phyloP scores from a whole-genome alignment of 2,113 vertebrate genomes.

The Cinclus cinclus region DNA sequence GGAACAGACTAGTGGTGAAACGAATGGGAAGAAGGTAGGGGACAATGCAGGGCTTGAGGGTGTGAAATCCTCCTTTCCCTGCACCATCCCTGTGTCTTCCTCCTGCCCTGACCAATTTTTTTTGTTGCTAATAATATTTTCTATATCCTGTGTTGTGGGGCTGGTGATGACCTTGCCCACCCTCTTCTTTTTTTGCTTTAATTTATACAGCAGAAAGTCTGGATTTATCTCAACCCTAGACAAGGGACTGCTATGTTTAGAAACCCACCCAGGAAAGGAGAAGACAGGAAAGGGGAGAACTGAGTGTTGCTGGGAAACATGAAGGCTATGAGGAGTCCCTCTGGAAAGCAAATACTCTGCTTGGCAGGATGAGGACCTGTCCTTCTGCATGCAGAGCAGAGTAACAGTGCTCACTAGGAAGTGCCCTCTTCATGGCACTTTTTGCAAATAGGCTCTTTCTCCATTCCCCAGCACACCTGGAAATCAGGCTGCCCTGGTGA shows the following conservation, averaged over 20 bases:
- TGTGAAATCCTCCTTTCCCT: neutral
- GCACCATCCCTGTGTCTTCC: neutral
- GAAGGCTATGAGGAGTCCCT: neutral
- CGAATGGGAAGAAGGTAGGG: conserved; percentile 2
- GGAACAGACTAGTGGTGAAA: neutral
- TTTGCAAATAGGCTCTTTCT: neutral
- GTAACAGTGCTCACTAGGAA: neutral
- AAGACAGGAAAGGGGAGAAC: conserved; percentile 11
- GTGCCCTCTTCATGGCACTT: neutral
- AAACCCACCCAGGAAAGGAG: conserved; percentile 12
- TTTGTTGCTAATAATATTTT: conserved; percentile 60
- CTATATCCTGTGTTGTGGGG: conserved; percentile 45
- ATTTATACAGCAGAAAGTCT: conserved; percentile 18
- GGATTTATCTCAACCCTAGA: conserved; percentile 48
- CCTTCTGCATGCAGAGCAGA: neutral
- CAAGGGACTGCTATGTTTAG: conserved; percentile 42
- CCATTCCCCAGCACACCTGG: neutral
- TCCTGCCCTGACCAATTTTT: conserved; percentile 28
- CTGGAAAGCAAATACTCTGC: neutral
- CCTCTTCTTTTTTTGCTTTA: conserved; percentile 36
- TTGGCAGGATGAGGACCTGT: neutral
- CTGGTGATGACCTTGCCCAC: conserved; percentile 27
- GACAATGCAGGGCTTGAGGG: neutral
- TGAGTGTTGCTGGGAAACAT: neutral
- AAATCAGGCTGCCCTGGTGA: neutral